These are phyloP conservation scores for Rhabdophis nuchalis DNA, from an alignment of 2,797 vertebrate species.

Conservation along the genomic window DNA sequence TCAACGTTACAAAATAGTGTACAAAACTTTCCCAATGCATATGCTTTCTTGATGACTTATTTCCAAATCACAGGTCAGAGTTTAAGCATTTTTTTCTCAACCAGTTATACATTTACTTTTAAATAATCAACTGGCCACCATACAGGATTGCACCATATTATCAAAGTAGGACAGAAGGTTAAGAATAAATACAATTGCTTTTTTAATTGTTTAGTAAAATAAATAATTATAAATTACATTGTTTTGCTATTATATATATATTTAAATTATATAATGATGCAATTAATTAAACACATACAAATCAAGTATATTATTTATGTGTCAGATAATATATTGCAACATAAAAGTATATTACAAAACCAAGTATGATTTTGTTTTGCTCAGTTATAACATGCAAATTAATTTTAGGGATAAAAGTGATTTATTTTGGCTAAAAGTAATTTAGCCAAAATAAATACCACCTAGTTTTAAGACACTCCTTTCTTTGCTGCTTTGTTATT, in stretches of 20 bases:
- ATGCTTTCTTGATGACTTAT: not conserved
- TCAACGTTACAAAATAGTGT: not conserved
- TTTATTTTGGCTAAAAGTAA: not conserved
- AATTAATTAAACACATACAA: not conserved
- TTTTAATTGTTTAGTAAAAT: not conserved
- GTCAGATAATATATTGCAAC: not conserved
- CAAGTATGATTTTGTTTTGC: not conserved
- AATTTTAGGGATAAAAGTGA: not conserved
- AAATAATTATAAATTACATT: not conserved
- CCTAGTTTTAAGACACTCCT: not conserved
- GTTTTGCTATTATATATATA: not conserved
- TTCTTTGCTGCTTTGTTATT: not conserved
- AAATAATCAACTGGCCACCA: not conserved
- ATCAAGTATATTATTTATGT: not conserved
- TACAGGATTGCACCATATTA: not conserved
- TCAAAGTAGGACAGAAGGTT: not conserved
- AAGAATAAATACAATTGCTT: slow-evolving; percentile 8
- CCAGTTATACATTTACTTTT: slow-evolving; percentile 35
- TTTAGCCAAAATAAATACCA: not conserved
- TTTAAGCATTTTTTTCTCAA: slow-evolving; percentile 12
- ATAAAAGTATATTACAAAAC: not conserved
- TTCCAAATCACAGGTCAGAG: not conserved
- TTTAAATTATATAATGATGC: not conserved
- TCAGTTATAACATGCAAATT: not conserved
- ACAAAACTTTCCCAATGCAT: not conserved